These are phyloP conservation scores for Tetanocera ferruginea DNA, from an alignment of 2,888 invertebrate species.

Conservation along the genomic window DNA sequence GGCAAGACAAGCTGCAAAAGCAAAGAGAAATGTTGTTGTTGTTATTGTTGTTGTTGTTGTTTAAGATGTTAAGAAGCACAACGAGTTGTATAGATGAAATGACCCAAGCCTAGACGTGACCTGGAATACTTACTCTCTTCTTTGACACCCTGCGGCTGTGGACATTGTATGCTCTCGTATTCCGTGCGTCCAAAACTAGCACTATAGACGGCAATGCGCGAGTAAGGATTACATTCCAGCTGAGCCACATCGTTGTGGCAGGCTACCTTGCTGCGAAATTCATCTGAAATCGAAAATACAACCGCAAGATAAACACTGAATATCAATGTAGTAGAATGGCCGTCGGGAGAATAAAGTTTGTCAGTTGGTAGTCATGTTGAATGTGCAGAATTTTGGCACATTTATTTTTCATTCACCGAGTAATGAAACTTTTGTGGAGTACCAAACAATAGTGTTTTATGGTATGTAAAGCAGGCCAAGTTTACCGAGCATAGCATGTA, in stretches of 20 bases:
- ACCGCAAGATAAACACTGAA: constrained; percentile 27
- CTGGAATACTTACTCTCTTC: constrained; percentile 83
- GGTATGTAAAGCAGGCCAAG: not conserved
- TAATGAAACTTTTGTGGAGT: not conserved
- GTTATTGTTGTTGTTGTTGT: too few relatives aligned
- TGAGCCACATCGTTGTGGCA: constrained; percentile 92
- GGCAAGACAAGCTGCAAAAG: constrained; percentile 84
- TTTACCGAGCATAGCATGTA: not conserved
- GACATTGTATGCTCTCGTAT: constrained; percentile 90
- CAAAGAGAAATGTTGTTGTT: constrained; percentile 42
- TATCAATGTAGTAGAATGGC: not conserved
- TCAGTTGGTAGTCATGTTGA: not conserved
- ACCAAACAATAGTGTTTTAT: not conserved
- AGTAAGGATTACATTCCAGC: constrained; percentile 88
- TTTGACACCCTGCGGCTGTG: constrained; percentile 86
- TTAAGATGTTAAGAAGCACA: not conserved
- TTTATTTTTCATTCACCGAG: not conserved
- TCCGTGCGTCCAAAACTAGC: constrained; percentile 94
- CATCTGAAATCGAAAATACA: constrained; percentile 76
- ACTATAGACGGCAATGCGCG: constrained; percentile 91
- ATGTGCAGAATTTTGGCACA: not conserved
- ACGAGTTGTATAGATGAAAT: not conserved
- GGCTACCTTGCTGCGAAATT: constrained; percentile 93
- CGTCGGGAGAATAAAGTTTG: not conserved
- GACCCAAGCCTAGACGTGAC: not conserved